These are phyloP conservation scores for Apteryx mantelli DNA, from an alignment of 2,113 vertebrate species.

Conservation along the genomic window DNA sequence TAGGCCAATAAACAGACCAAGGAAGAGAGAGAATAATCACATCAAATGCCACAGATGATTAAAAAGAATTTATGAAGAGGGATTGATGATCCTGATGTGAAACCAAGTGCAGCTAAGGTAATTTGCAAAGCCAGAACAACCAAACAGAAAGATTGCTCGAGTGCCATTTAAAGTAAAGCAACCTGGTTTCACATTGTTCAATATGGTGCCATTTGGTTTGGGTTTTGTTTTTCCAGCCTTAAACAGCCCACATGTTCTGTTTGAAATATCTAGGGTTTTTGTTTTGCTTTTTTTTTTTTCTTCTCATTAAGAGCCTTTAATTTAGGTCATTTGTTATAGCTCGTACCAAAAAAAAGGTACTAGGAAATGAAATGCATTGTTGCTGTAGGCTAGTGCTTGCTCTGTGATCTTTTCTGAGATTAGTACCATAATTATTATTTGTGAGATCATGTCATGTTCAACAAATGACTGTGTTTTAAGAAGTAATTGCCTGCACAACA, in stretches of 20 bases:
- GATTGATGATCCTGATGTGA: background rate
- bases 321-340: background rate
- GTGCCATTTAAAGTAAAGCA: background rate
- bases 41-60: background rate
- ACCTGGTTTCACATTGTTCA: background rate
- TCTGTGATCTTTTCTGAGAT: slow-evolving; percentile 30
- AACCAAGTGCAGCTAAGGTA: background rate
- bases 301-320: background rate
- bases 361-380: background rate
- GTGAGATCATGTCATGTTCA: background rate
- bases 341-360: background rate
- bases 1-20: background rate
- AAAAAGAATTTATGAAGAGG: background rate
- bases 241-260: background rate
- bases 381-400: background rate
- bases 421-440: background rate
- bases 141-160: background rate
- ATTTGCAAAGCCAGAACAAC: background rate
- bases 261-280: background rate
- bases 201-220: background rate
- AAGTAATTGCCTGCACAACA: background rate
- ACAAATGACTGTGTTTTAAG: background rate
- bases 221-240: background rate
- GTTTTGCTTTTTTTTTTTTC: background rate
- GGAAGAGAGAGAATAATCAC: background rate